Evolutionary conservation across 1,140 invertebrate species (phyloP), one percentile per base, ranked within the genome.

Genomic region (Zophobas atratus): DNA sequence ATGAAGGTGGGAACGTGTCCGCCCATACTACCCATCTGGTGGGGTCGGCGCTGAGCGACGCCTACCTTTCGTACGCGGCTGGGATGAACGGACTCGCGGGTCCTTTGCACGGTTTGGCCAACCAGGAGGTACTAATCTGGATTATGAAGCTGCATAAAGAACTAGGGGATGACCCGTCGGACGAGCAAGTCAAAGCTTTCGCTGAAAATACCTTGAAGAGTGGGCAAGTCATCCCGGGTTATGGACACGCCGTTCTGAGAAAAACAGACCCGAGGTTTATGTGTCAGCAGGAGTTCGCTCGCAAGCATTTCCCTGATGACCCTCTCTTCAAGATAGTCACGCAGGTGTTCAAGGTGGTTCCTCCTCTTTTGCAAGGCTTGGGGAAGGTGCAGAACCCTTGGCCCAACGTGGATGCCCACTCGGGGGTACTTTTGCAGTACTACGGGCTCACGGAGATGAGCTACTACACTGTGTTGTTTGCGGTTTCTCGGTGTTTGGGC

Each of bases 381-480:
- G 96, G 96, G 55, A 97, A 98, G 87, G 95, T 96, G 0, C 95
- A 96, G 89, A 98, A 98, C 88, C 96, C 96, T 49, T 98, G 95
- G 95, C 96, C 96, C 6, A 97, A 97, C 88, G 96, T 97, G 81
- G 96, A 98, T 87, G 95, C 96, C 71, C 96, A 97, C 86, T 96
- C 95, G 81, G 96, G 96, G 74, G 95, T 96, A 8, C 88, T 97
- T 36, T 88, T 97, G 38, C 70, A 96, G 91, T 94, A 98, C 89
- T 98, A 95, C 85, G 95, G 95, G 78, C 91, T 98, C 89, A 97
- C 91, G 79, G 96, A 98, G 87, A 97, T 97, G 95, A 95, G 93
- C 84, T 98, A 95, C 87, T 98, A 98, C 90, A 98, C 96, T 48
- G 96, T 98, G 1, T 86, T 98, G 53, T 97, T 98, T 86, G 96